These are phyloP conservation scores for Temnopleurus reevesii DNA, from an alignment of 53 echinoderm and acorn worm genomes.

Conservation along the genomic window DNA sequence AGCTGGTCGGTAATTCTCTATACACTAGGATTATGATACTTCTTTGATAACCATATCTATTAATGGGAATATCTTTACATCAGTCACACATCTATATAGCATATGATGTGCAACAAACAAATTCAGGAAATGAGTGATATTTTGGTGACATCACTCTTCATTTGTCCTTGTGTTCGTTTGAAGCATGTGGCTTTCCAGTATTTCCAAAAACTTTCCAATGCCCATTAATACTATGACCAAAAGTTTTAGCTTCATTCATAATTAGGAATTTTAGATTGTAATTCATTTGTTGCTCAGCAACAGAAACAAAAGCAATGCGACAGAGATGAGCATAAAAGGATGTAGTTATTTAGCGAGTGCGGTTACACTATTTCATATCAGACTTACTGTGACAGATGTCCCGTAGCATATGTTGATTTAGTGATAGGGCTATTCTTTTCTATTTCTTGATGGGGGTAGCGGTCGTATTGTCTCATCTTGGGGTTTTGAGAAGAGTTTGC, in stretches of 20 bases:
- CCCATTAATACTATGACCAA: background rate
- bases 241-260: background rate
- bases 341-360: background rate
- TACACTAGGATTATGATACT: background rate
- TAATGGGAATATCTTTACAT: background rate
- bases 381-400: constrained; percentile 10
- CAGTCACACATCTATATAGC: background rate
- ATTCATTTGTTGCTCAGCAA: background rate
- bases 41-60: background rate
- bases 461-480: background rate
- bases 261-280: background rate
- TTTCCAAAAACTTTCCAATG: background rate
- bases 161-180: background rate
- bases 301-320: background rate
- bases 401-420: background rate
- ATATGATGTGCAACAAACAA: background rate
- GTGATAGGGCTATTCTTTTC: background rate
- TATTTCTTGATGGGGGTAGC: background rate
- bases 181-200: background rate
- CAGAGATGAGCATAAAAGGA: background rate
- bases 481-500: background rate
- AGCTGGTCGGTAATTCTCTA: background rate
- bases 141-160: background rate
- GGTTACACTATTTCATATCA: background rate
- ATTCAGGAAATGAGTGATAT: constrained; percentile 17